phyloP scores from a whole-genome alignment of 2,797 vertebrate genomes.

The Menidia menidia region DNA sequence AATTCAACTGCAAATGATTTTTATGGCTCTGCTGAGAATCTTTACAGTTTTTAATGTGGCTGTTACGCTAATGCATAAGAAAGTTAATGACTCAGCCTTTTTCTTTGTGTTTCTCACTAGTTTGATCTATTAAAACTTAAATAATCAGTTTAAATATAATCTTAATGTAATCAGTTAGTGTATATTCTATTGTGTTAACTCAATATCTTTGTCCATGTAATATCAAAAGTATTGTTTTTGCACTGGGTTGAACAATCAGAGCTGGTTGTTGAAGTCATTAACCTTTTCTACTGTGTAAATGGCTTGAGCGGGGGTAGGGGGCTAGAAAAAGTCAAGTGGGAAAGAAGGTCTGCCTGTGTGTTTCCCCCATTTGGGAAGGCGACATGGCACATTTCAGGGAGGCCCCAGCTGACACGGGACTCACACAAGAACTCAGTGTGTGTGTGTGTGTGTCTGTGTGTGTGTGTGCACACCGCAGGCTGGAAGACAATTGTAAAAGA shows the following conservation, averaged over 20 bases:
- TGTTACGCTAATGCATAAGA: neutral
- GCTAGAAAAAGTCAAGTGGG: slow-evolving; percentile 51
- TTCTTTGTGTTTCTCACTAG: slow-evolving; percentile 17
- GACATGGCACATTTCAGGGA: slow-evolving; percentile 64
- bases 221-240: slow-evolving; percentile 72
- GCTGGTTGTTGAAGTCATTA: slow-evolving; percentile 79
- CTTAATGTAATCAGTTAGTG: too few species aligned
- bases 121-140: slow-evolving; percentile 30
- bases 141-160: slow-evolving; percentile 60
- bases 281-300: slow-evolving; percentile 77
- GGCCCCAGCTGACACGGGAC: slow-evolving; percentile 48
- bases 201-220: slow-evolving; percentile 70
- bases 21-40: slow-evolving; percentile 7
- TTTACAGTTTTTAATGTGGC: slow-evolving; percentile 4
- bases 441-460: too few species aligned
- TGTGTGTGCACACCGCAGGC: too few species aligned
- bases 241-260: slow-evolving; percentile 78
- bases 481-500: slow-evolving; percentile 57
- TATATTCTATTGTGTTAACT: slow-evolving; percentile 60
- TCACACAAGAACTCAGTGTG: slow-evolving; percentile 14
- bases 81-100: neutral
- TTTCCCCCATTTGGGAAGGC: slow-evolving; percentile 51
- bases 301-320: slow-evolving; percentile 40
- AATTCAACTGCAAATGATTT: slow-evolving; percentile 57
- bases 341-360: slow-evolving; percentile 53